Evolutionary conservation across 2,797 vertebrate species (phyloP), one percentile per base, ranked within the genome.

Genomic region (Astyanax mexicanus): DNA sequence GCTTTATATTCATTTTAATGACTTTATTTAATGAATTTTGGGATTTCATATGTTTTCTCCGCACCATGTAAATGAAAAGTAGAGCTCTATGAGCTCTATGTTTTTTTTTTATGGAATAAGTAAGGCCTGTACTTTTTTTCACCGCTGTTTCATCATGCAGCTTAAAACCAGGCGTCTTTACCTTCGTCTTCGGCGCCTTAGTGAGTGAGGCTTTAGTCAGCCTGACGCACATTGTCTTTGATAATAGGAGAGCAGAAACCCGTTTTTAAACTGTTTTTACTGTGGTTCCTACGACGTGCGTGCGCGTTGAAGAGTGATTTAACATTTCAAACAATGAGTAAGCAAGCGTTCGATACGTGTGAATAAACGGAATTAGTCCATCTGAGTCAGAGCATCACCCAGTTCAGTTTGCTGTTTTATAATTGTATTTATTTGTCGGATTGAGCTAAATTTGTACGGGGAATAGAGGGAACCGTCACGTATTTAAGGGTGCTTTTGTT

Each of bases 261-360:
- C 7, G n/a, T n/a, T n/a, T n/a, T n/a, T n/a, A n/a, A n/a, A n/a
- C n/a, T 8, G 3, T 38, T 54, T 35, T 13, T 47, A 65, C 25
- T 67, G 13, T 6, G 10, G 13, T 29, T 40, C 17, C 15, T 55
- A 21, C 21, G 10, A 7, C 23, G 17, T 45, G 62, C 11, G 55
- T 7, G 3, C n/a, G 32, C 17, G 38, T 40, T 21, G 25, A 49
- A 67, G 62, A 75, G n/a, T 42, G 69, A 69, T 61, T 35, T 49
- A 77, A 69, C 68, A 75, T 78, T 78, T 66, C 78, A 75, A 80
- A 75, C 35, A 23, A 51, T 13, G 60, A 79, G 47, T 27, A 54
- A 74, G 57, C 54, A 54, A 74, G 57, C 54, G 7, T 66, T 78
- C 47, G 74, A 70, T 73, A 76, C 78, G 71, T 54, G 81, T 74